Percentiles rank a stretch among this genome's conserved stretches.
Evolutionary conservation across 92 coral and sea anemone species (phyloP).

Genomic region (Palythoa grandiflora): DNA sequence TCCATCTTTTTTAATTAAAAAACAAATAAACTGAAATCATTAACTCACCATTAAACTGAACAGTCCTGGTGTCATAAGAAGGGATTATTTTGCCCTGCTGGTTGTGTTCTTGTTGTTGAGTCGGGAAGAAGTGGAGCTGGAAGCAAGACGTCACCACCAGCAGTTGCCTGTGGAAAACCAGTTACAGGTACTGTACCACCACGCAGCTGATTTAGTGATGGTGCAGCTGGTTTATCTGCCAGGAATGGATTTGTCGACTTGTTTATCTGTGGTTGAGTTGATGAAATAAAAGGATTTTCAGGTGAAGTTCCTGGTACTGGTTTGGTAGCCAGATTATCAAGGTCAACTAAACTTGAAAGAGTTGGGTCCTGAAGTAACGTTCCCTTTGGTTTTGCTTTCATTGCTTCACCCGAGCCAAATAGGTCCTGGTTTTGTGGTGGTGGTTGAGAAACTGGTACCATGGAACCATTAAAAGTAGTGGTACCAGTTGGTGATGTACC

Average conservation of each 20-base stretch:
- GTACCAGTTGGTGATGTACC: slow-evolving; percentile 40
- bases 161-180: slow-evolving; percentile 56
- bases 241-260: slow-evolving; percentile 92
- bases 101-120: slow-evolving; percentile 64
- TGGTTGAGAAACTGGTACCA: slow-evolving; percentile 3
- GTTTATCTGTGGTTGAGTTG: slow-evolving; percentile 70
- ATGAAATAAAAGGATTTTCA: slow-evolving; percentile 83
- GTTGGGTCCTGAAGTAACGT: slow-evolving; percentile 73
- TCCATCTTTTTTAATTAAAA: too few relatives aligned
- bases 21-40: too few relatives aligned
- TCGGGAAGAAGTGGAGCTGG: slow-evolving; percentile 95
- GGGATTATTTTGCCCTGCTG: slow-evolving; percentile 77
- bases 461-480: slow-evolving; percentile 25
- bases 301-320: slow-evolving; percentile 68
- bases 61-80: slow-evolving; percentile 69
- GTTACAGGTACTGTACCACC: slow-evolving; percentile 51
- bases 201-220: slow-evolving; percentile 95
- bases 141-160: slow-evolving; percentile 78
- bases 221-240: slow-evolving; percentile 94
- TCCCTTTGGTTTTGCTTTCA: slow-evolving; percentile 57
- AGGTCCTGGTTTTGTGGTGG: slow-evolving; percentile 54
- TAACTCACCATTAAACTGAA: slow-evolving; percentile 19
- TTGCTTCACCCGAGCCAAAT: slow-evolving; percentile 49
- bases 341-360: slow-evolving; percentile 81
- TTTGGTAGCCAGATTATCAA: slow-evolving; percentile 80